A percentile compares a stretch with the other conserved stretches of the same genome.
Conservation (phyloP, 1,140 invertebrate genomes). For the Heliconius hewitsoni region DNA sequence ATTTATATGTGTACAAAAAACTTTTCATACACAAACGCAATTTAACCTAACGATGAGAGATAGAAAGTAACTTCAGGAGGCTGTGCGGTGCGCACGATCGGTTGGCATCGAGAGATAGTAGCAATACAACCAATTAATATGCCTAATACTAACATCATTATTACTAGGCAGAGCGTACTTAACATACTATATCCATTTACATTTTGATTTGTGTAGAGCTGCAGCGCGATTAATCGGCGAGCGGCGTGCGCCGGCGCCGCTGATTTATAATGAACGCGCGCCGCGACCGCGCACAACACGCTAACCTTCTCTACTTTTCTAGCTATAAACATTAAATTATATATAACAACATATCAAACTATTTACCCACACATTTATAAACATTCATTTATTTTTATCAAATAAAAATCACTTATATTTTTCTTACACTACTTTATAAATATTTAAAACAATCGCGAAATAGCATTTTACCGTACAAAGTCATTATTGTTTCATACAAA, state of each 20-base stretch:
- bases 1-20: background rate
- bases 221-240: slow-evolving; percentile 74
- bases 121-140: slow-evolving; percentile 79
- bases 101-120: slow-evolving; percentile 65
- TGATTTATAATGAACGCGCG: slow-evolving; percentile 65
- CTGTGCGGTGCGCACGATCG: slow-evolving; percentile 59
- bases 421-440: no score
- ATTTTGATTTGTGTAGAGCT: slow-evolving; percentile 79
- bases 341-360: background rate
- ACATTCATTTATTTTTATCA: no score
- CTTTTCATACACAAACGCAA: slow-evolving; percentile 17
- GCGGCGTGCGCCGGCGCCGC: slow-evolving; percentile 67
- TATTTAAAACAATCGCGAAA: no score
- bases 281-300: slow-evolving; percentile 49
- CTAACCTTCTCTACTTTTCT: slow-evolving; percentile 19
- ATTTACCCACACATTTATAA: no score
- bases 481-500: background rate
- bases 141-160: slow-evolving; percentile 81
- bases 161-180: slow-evolving; percentile 76
- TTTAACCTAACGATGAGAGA: slow-evolving; percentile 36
- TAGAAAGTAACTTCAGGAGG: slow-evolving; percentile 43
- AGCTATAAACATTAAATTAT: slow-evolving; percentile 13
- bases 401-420: background rate
- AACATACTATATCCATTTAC: slow-evolving; percentile 80
- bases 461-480: no score